A percentile compares a stretch with the other conserved stretches of the same genome.
Evolutionary conservation across 2,888 invertebrate species (phyloP).

Genomic region (Onchidella celtica): DNA sequence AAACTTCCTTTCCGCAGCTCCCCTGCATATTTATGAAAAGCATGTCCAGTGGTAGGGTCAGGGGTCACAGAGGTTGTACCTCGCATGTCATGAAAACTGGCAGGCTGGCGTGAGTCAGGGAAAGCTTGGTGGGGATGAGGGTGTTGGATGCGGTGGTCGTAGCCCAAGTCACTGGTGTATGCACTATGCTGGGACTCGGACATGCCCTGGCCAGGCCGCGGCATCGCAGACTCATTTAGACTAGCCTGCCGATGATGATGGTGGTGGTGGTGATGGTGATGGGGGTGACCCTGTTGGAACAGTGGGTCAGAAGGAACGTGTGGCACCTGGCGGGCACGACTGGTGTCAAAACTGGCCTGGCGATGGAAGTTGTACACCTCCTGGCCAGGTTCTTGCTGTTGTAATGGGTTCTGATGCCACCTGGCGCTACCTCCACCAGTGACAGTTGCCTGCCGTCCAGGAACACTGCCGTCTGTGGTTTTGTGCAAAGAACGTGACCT

Average conservation of each 20-base stretch:
- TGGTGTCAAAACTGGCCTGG: conserved; percentile 49
- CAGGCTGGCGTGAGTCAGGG: conserved; percentile 39
- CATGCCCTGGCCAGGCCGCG: conserved; percentile 56
- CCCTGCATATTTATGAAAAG: conserved; percentile 20
- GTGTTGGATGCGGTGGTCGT: conserved; percentile 56
- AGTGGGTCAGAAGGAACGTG: conserved; percentile 32
- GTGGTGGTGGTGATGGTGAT: conserved; percentile 38
- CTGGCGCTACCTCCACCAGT: conserved; percentile 5
- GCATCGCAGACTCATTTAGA: conserved; percentile 48
- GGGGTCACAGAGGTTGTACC: background rate
- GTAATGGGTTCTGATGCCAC: conserved; percentile 55
- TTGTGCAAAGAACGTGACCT: conserved; percentile 56
- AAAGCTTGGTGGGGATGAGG: conserved; percentile 47
- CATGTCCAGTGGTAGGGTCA: conserved; percentile 25
- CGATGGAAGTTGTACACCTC: conserved; percentile 46
- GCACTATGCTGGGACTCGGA: conserved; percentile 51
- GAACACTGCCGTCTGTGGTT: conserved; percentile 42
- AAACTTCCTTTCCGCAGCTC: conserved; percentile 42
- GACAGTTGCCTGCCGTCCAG: conserved; percentile 55
- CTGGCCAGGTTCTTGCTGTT: conserved; percentile 53
- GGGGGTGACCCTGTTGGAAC: conserved; percentile 4
- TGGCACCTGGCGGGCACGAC: conserved; percentile 31
- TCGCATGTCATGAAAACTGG: conserved; percentile 46
- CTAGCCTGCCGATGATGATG: conserved; percentile 37
- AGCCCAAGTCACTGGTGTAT: conserved; percentile 57